Evolutionary conservation across 2,888 invertebrate species (phyloP).

Genomic region (Spialia ferax): DNA sequence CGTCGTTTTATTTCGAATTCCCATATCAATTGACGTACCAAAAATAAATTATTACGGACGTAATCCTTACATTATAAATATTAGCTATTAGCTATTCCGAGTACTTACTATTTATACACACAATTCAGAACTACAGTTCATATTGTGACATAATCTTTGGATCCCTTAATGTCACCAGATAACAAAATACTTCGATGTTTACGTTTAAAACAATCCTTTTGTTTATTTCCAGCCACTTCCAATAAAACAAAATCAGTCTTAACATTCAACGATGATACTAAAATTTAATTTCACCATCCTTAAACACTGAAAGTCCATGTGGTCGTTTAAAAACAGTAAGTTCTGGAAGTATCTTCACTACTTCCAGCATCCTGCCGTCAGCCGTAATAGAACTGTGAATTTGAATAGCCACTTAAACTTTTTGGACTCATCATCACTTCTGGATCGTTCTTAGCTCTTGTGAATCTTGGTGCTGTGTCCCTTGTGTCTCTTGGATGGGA

Average conservation of each 20-base stretch:
- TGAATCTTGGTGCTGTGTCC: slow-evolving; percentile 60
- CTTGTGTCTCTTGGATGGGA: slow-evolving; percentile 54
- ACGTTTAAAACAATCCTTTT: background rate
- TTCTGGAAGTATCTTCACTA: slow-evolving; percentile 56
- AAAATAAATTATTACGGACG: background rate
- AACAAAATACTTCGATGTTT: background rate
- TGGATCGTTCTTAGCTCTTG: slow-evolving; percentile 60
- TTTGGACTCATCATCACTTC: slow-evolving; percentile 75
- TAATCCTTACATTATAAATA: background rate
- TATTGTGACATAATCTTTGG: background rate
- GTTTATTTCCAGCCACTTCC: background rate
- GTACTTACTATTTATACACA: background rate
- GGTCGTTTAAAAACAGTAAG: slow-evolving; percentile 62
- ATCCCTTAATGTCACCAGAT: background rate
- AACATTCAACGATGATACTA: background rate
- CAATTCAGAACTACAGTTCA: background rate
- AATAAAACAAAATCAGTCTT: slow-evolving; percentile 7
- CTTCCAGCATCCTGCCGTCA: slow-evolving; percentile 64
- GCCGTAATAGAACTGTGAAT: slow-evolving; percentile 75
- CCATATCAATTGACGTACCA: background rate
- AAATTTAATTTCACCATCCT: background rate
- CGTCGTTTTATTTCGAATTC: no score
- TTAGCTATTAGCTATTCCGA: background rate
- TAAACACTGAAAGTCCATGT: background rate
- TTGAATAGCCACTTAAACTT: slow-evolving; percentile 73